Conservation (phyloP, 2,888 invertebrate species). For the Dinocampus coccinellae region DNA sequence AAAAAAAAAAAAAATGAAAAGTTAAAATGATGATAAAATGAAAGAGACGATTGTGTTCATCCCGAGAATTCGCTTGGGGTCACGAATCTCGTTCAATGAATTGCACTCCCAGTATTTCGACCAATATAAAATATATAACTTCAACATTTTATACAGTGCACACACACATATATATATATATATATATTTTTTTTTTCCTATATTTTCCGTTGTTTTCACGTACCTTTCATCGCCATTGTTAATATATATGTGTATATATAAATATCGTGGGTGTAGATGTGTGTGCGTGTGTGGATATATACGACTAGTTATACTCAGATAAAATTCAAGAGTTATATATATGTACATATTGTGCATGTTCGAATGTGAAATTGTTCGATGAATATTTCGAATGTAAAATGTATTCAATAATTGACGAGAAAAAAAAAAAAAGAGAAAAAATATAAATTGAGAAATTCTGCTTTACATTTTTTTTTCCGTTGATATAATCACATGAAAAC, state of each 20-base stretch:
- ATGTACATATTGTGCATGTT: slow-evolving; percentile 49
- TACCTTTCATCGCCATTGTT: background rate
- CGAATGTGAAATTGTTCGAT: slow-evolving; percentile 60
- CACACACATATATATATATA: background rate
- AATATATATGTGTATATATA: background rate
- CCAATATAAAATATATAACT: slow-evolving; percentile 13
- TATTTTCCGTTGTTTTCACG: background rate
- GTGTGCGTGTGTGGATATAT: background rate
- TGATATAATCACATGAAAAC: background rate
- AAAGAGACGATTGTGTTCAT: background rate
- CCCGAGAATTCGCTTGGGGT: slow-evolving; percentile 11
- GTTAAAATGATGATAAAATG: too few relatives aligned
- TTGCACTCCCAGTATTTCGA: slow-evolving; percentile 11
- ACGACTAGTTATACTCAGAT: slow-evolving; percentile 30
- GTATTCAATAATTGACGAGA: background rate
- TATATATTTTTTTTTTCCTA: slow-evolving; percentile 8
- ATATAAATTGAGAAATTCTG: background rate
- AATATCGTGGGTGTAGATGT: too few relatives aligned
- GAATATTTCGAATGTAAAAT: slow-evolving; percentile 43
- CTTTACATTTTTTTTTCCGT: background rate
- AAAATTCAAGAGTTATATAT: slow-evolving; percentile 33
- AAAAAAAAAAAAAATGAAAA: background rate
- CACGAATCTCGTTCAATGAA: slow-evolving; percentile 25
- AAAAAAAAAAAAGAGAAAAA: background rate
- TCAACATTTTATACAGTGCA: background rate